These are phyloP conservation scores for Hydriomena furcata DNA, from an alignment of 2,888 invertebrate genomes.

Conservation along the genomic window DNA sequence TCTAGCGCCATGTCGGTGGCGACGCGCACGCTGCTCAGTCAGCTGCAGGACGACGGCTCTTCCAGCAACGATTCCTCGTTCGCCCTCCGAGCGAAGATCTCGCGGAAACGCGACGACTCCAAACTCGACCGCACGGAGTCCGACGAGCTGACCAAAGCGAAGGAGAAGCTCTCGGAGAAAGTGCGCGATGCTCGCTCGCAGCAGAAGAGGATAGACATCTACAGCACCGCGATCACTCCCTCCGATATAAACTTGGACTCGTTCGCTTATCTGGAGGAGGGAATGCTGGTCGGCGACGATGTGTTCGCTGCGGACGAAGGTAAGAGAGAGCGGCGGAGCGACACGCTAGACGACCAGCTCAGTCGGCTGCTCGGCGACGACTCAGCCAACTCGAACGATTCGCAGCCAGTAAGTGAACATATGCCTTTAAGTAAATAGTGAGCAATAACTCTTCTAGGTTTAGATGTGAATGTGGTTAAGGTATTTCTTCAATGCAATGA, in stretches of 20 bases:
- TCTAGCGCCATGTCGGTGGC: constrained; percentile 69
- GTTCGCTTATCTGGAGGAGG: constrained; percentile 79
- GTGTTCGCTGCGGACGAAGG: constrained; percentile 59
- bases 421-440: constrained; percentile 70
- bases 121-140: constrained; percentile 64
- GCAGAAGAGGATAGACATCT: constrained; percentile 78
- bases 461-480: constrained; percentile 21
- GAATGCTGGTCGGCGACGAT: constrained; percentile 74
- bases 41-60: constrained; percentile 80
- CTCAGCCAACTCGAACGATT: constrained; percentile 63
- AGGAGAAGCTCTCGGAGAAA: constrained; percentile 72
- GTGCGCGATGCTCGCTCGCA: constrained; percentile 71
- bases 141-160: constrained; percentile 71
- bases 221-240: constrained; percentile 79
- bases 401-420: constrained; percentile 69
- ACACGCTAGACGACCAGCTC: constrained; percentile 63
- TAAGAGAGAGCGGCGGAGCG: constrained; percentile 54
- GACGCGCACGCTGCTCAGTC: constrained; percentile 76
- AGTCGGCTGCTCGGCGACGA: constrained; percentile 67
- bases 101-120: constrained; percentile 48
- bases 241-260: constrained; percentile 80
- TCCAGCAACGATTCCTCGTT: constrained; percentile 81
- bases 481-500: constrained; percentile 21
- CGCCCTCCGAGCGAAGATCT: constrained; percentile 66
- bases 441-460: constrained; percentile 44